A percentile compares a stretch with the other conserved stretches of the same genome.
These are phyloP conservation scores for Bicyclus anynana DNA, from an alignment of 1,140 invertebrate genomes.

Conservation along the genomic window DNA sequence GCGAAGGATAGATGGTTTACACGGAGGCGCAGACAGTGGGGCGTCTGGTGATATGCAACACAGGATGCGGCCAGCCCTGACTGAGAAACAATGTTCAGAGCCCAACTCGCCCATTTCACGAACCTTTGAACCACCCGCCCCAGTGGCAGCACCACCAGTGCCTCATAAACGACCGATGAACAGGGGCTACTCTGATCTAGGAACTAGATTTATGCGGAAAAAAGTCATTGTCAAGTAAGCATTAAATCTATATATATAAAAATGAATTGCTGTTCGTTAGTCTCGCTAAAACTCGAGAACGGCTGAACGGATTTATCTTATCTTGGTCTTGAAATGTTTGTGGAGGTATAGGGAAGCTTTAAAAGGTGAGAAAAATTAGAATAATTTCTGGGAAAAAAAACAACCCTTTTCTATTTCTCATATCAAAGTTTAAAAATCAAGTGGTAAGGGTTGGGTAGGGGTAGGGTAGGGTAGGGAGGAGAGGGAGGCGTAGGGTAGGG, in stretches of 20 bases:
- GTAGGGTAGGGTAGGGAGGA: too few species aligned
- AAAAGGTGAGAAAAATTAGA: too few species aligned
- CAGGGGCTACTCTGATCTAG: conserved; percentile 87
- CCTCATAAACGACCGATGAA: conserved; percentile 80
- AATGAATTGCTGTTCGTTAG: background rate
- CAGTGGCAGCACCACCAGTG: conserved; percentile 44
- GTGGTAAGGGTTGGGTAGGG: too few species aligned
- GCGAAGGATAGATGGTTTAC: conserved; percentile 49
- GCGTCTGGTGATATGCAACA: conserved; percentile 35
- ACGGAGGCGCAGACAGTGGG: conserved; percentile 42
- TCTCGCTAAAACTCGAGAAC: too few species aligned
- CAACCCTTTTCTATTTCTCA: too few species aligned
- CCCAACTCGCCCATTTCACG: conserved; percentile 82
- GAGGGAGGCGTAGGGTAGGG: too few species aligned
- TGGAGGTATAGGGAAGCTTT: too few species aligned
- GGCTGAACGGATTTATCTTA: too few species aligned
- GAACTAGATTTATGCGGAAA: conserved; percentile 87
- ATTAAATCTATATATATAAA: background rate
- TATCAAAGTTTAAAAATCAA: too few species aligned
- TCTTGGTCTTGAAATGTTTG: too few species aligned
- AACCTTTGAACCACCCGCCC: conserved; percentile 47
- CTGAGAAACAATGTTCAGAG: conserved; percentile 87
- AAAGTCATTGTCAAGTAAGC: conserved; percentile 85
- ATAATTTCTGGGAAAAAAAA: too few species aligned
- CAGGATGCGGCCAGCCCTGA: conserved; percentile 79